phyloP scores from a whole-genome alignment of 2,113 vertebrate genomes.

The Poeciliopsis turrubarensis region DNA sequence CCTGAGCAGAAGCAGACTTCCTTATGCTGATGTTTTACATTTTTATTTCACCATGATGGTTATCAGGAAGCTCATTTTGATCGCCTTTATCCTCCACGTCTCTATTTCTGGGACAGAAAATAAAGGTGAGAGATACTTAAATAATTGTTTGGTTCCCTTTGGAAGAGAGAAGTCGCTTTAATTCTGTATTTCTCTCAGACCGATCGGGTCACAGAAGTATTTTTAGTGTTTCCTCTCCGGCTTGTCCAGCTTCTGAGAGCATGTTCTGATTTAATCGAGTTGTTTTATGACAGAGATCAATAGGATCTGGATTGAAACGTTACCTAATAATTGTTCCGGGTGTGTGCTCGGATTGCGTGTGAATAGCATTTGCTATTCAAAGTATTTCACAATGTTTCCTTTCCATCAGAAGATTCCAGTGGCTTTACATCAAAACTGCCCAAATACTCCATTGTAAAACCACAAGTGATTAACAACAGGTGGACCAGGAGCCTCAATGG shows the following conservation, averaged over 20 bases:
- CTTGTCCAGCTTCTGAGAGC: neutral
- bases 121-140: constrained; percentile 49
- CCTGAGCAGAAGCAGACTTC: constrained; percentile 1
- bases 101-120: constrained; percentile 28
- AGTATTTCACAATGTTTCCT: neutral
- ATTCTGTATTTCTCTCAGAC: neutral
- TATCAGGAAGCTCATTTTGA: neutral
- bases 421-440: constrained; percentile 35
- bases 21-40: neutral
- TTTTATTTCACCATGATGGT: constrained; percentile 29
- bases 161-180: neutral
- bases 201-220: neutral
- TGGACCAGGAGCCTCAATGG: constrained; percentile 47
- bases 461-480: constrained; percentile 60
- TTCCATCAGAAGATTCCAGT: constrained; percentile 40
- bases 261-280: neutral
- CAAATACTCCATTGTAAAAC: constrained; percentile 71
- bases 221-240: neutral
- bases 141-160: neutral
- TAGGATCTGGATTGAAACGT: neutral
- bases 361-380: neutral
- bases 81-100: constrained; percentile 15
- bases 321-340: neutral
- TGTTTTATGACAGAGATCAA: neutral
- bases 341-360: neutral